A percentile compares a stretch with the other conserved stretches of the same genome.
These are phyloP conservation scores for Phaetusa simplex DNA, from an alignment of 2,113 vertebrate species.

Conservation along the genomic window DNA sequence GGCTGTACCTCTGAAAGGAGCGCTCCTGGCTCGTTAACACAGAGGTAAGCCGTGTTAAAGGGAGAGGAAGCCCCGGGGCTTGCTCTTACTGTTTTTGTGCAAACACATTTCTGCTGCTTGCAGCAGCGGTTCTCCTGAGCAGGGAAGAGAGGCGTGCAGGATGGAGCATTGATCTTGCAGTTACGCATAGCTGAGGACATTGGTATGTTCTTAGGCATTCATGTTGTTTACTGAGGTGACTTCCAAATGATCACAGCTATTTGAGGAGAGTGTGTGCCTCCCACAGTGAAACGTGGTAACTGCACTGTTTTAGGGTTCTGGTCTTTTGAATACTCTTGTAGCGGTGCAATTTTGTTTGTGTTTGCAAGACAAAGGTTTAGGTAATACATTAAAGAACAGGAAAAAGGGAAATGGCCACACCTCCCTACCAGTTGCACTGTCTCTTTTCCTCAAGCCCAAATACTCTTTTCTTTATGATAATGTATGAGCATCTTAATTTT, in stretches of 20 bases:
- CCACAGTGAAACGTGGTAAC: not conserved
- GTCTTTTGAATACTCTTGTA: not conserved
- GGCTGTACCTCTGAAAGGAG: not conserved
- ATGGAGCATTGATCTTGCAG: not conserved
- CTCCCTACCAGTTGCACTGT: not conserved
- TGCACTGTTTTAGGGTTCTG: not conserved
- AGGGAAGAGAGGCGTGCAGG: not conserved
- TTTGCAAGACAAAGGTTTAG: not conserved
- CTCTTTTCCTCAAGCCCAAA: not conserved
- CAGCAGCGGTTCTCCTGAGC: not conserved
- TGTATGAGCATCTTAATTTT: not conserved
- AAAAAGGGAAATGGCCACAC: not conserved
- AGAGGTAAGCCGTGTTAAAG: not conserved
- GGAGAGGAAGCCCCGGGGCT: not conserved
- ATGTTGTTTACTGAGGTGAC: not conserved
- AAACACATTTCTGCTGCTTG: not conserved
- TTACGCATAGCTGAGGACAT: accelerated
- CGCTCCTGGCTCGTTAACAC: not conserved
- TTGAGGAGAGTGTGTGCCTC: not conserved
- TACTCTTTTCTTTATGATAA: not conserved
- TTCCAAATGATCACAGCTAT: not conserved
- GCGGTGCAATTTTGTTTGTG: not conserved
- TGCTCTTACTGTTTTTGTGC: not conserved
- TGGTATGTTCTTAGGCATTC: not conserved
- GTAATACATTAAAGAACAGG: not conserved